phyloP scores from a whole-genome alignment of 2,888 invertebrate genomes.

The Adela reaumurella region DNA sequence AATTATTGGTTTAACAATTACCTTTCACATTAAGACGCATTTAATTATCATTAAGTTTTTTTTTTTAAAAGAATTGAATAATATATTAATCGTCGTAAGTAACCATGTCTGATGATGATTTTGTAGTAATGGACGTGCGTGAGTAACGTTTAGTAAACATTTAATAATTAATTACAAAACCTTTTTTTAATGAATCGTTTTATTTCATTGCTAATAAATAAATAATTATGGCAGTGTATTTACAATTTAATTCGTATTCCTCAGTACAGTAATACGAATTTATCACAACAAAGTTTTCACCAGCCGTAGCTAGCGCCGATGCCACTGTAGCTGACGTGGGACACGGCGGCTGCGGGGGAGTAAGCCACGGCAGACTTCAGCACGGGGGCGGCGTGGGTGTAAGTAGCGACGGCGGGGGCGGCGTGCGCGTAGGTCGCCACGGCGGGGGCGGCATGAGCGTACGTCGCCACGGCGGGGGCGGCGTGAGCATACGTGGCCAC shows the following conservation, averaged over 20 bases:
- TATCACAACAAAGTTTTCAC: conserved; percentile 15
- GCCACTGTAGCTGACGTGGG: conserved; percentile 63
- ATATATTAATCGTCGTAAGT: too few relatives aligned
- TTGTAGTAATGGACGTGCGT: too few relatives aligned
- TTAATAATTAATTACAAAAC: neutral
- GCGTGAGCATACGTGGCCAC: too few relatives aligned
- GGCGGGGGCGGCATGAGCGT: conserved; percentile 14
- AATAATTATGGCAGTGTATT: neutral
- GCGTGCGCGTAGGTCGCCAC: conserved; percentile 16
- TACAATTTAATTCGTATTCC: conserved; percentile 2
- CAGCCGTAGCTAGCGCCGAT: conserved; percentile 38
- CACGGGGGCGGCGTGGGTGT: conserved; percentile 28
- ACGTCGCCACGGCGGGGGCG: conserved; percentile 5
- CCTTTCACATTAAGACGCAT: too few relatives aligned
- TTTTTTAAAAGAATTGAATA: too few relatives aligned
- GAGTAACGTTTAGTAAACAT: neutral
- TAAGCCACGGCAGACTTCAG: conserved; percentile 42
- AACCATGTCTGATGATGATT: too few relatives aligned
- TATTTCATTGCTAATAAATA: neutral
- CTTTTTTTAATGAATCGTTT: too few relatives aligned
- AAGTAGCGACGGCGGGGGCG: conserved; percentile 23
- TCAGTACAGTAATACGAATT: conserved; percentile 4
- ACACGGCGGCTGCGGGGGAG: conserved; percentile 57
- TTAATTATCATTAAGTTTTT: too few relatives aligned
- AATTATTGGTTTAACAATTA: too few relatives aligned